phyloP scores from a whole-genome alignment of 2,797 vertebrate genomes.

The Schizopygopsis malacanthus region DNA sequence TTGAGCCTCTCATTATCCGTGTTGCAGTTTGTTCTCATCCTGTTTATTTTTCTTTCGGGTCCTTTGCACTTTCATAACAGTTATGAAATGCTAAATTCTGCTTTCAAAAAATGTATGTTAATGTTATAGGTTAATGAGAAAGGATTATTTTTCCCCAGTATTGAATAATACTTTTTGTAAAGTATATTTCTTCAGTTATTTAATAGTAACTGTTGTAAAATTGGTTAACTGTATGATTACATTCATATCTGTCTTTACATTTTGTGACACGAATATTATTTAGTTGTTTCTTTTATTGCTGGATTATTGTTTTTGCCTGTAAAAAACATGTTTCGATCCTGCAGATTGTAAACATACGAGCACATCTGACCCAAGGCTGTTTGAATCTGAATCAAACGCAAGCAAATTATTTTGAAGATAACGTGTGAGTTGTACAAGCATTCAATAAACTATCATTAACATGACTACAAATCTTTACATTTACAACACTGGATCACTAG shows the following conservation, averaged over 20 bases:
- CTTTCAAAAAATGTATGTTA: not conserved
- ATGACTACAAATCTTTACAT: not conserved
- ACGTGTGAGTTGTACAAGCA: not conserved
- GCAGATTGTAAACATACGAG: not conserved
- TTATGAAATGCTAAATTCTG: not conserved
- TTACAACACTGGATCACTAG: not conserved
- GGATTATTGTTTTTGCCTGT: not conserved
- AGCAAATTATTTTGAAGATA: not conserved
- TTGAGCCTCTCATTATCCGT: not conserved
- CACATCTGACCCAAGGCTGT: not conserved
- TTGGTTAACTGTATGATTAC: not conserved
- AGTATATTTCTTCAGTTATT: not conserved
- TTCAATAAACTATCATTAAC: not conserved
- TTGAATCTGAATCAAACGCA: not conserved
- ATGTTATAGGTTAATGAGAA: not conserved
- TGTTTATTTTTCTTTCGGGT: not conserved
- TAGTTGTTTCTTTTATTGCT: not conserved
- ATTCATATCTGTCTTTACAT: not conserved
- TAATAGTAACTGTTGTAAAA: not conserved
- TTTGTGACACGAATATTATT: not conserved
- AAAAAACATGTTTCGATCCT: not conserved
- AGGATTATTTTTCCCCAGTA: not conserved
- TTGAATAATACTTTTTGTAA: not conserved
- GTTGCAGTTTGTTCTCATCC: not conserved
- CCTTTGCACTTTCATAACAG: not conserved